phyloP scores from a whole-genome alignment of 2,113 vertebrate species.

The Xiphophorus couchianus region DNA sequence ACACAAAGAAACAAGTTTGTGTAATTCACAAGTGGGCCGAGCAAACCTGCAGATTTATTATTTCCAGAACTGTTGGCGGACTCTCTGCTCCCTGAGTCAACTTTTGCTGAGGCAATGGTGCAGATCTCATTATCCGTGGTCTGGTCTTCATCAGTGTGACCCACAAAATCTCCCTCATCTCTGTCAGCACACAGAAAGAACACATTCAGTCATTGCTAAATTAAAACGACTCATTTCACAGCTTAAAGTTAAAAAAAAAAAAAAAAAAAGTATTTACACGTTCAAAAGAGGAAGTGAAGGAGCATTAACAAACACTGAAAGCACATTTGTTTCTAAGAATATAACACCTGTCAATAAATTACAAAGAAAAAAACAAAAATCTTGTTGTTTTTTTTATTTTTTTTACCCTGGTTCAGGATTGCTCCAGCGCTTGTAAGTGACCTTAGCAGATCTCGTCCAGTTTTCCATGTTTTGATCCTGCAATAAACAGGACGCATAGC shows the following conservation, averaged over 20 bases:
- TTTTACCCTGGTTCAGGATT: slow-evolving; percentile 48
- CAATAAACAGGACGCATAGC: background rate
- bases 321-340: background rate
- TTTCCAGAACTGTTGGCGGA: slow-evolving; percentile 1
- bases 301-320: background rate
- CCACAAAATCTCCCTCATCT: background rate
- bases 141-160: slow-evolving; percentile 33
- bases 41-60: slow-evolving; percentile 34
- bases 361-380: background rate
- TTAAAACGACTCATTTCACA: background rate
- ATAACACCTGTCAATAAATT: background rate
- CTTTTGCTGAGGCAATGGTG: slow-evolving; percentile 10
- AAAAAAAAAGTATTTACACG: background rate
- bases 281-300: background rate
- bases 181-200: slow-evolving; percentile 31
- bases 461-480: slow-evolving; percentile 40
- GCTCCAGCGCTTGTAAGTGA: slow-evolving; percentile 55
- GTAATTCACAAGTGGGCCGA: background rate
- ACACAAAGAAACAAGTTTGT: background rate
- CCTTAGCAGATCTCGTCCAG: background rate
- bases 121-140: slow-evolving; percentile 50
- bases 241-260: background rate
- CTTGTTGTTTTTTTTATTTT: background rate
- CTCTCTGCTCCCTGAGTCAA: background rate
- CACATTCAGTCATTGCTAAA: background rate